Conservation (phyloP, 2,113 vertebrate genomes). For the Dryoscopus gambensis region DNA sequence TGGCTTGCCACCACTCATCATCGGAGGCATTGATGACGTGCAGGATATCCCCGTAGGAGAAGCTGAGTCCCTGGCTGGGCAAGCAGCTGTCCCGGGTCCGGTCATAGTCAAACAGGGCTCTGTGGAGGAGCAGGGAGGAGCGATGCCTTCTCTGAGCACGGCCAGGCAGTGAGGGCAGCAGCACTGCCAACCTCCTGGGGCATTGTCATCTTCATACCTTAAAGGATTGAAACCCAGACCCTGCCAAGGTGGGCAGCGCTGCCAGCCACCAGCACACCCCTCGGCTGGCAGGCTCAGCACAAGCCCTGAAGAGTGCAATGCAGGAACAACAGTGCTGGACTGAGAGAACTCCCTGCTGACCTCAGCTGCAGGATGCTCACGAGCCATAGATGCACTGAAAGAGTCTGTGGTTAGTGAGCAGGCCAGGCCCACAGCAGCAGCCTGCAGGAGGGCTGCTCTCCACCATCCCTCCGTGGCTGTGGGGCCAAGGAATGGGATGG, state of each 20-base stretch:
- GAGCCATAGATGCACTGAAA: background rate
- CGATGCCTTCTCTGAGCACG: accelerated
- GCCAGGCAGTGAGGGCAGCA: background rate
- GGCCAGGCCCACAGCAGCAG: background rate
- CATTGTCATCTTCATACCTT: background rate
- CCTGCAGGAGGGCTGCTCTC: background rate
- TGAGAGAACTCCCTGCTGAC: background rate
- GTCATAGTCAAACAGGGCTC: constrained; percentile 98
- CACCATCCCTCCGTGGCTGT: accelerated
- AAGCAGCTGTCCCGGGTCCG: constrained; percentile 96
- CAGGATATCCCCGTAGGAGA: constrained; percentile 95
- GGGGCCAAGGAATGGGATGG: background rate
- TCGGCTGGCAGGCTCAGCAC: background rate
- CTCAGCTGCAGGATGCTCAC: background rate
- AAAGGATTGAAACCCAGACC: background rate
- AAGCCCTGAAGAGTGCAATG: accelerated
- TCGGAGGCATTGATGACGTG: constrained; percentile 98
- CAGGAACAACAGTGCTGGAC: background rate
- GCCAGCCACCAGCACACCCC: background rate
- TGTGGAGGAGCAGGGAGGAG: constrained; percentile 33
- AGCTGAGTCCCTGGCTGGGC: constrained; percentile 97
- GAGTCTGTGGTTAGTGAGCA: background rate
- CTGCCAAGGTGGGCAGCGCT: accelerated
- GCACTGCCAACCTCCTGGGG: background rate
- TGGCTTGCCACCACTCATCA: constrained; percentile 98